Percentiles rank a stretch among this genome's conserved stretches.
These are phyloP conservation scores for Limenitis arthemis DNA, from an alignment of 2,888 invertebrate genomes.

Conservation along the genomic window DNA sequence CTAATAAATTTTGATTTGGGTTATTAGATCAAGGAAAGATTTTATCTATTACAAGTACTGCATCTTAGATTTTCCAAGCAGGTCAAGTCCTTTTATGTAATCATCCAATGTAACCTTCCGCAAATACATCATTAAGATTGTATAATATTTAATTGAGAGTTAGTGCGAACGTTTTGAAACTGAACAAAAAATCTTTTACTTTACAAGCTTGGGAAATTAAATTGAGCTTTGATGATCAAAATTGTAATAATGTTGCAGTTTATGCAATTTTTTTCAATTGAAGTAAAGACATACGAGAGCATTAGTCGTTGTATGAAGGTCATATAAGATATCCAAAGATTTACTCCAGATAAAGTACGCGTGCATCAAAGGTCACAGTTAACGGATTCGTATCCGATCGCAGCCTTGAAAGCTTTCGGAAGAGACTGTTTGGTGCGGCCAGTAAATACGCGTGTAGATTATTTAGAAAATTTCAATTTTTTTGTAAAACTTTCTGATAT, in stretches of 20 bases:
- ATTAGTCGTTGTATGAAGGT: not conserved
- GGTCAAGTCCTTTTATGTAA: constrained; percentile 21
- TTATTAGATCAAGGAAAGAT: not conserved
- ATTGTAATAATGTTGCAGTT: not conserved
- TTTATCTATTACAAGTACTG: constrained; percentile 4
- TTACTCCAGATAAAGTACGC: constrained; percentile 4
- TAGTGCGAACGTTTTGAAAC: constrained; percentile 6
- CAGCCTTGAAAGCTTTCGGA: constrained; percentile 47
- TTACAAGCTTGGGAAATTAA: not conserved
- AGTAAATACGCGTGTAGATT: constrained; percentile 20
- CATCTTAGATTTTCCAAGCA: constrained; percentile 1
- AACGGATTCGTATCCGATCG: constrained; percentile 17
- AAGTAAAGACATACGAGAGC: too few species aligned
- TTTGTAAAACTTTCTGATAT: not conserved
- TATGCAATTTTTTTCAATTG: too few species aligned
- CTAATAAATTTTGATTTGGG: too few species aligned
- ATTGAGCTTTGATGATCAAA: not conserved
- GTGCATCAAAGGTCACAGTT: constrained; percentile 13
- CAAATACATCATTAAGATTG: constrained; percentile 14
- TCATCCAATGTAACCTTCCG: constrained; percentile 9
- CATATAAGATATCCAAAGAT: not conserved
- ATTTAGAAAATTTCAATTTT: constrained; percentile 12
- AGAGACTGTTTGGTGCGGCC: constrained; percentile 33
- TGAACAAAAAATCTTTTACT: not conserved
- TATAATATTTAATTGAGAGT: constrained; percentile 13